Evolutionary conservation across 2,797 vertebrate species (phyloP).

Genomic region (Fringilla coelebs): DNA sequence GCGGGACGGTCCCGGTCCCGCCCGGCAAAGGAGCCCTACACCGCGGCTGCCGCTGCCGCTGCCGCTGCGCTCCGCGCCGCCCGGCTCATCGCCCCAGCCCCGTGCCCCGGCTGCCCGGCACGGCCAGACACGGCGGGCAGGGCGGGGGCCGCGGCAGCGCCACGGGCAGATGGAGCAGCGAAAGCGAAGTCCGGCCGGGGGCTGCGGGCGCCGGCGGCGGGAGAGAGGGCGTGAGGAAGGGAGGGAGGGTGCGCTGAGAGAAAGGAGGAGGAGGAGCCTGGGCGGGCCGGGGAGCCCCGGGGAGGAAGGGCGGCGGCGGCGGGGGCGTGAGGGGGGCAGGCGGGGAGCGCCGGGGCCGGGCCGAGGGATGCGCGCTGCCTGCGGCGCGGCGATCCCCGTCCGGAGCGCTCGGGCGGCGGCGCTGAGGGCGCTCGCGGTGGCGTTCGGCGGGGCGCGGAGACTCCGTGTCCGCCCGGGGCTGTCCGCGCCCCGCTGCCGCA

Average conservation of each 20-base stretch:
- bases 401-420: neutral
- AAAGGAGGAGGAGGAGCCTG: neutral
- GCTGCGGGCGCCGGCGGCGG: neutral
- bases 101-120: neutral
- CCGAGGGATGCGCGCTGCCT: neutral
- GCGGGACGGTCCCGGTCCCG: neutral
- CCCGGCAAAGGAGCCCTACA: neutral
- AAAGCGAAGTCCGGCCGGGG: neutral
- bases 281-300: neutral
- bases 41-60: neutral
- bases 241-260: neutral
- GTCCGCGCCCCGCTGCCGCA: accelerated
- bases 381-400: neutral
- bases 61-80: neutral
- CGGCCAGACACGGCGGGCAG: neutral
- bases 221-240: neutral
- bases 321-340: neutral
- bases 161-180: neutral
- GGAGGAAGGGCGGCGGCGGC: neutral
- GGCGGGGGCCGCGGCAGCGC: neutral
- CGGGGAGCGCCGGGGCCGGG: neutral
- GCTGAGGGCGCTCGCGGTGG: neutral
- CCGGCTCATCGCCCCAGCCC: neutral
- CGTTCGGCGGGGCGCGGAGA: neutral
- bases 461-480: neutral